phyloP scores from a whole-genome alignment of 2,888 invertebrate species.

The Glyphotaelius pellucidus region DNA sequence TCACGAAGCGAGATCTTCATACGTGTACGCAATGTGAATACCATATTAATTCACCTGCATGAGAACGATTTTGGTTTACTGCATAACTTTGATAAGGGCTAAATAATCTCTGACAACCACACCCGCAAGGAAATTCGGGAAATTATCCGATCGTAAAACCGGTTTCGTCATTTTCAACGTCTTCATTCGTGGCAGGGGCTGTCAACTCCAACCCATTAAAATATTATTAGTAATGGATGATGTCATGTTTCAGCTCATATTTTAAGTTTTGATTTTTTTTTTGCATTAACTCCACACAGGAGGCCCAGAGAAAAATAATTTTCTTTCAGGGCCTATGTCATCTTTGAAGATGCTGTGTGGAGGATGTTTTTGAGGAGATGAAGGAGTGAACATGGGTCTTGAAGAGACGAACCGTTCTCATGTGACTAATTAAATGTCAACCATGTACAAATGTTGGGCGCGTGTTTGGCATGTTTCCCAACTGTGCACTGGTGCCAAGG shows the following conservation, averaged over 20 bases:
- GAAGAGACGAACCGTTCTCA: no score
- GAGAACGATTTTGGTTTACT: slow-evolving; percentile 10
- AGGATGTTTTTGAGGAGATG: no score
- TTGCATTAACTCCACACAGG: no score
- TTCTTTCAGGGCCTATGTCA: no score
- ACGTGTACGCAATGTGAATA: neutral
- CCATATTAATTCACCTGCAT: neutral
- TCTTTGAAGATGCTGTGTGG: no score
- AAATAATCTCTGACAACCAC: neutral
- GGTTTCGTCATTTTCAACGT: slow-evolving; percentile 31
- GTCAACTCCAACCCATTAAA: neutral
- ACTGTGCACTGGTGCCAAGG: no score
- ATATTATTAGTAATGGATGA: neutral
- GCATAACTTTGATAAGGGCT: slow-evolving; percentile 19
- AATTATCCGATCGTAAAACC: slow-evolving; percentile 13
- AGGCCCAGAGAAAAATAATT: no score
- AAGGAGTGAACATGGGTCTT: no score
- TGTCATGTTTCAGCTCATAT: neutral
- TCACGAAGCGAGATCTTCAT: neutral
- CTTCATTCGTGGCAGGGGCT: neutral
- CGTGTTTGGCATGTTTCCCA: no score
- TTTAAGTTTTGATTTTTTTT: no score
- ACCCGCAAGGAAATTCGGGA: slow-evolving; percentile 29
- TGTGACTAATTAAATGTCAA: no score
- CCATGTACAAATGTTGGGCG: no score